Conservation (phyloP, 2,113 vertebrate genomes). For the Heterotilapia buettikoferi region DNA sequence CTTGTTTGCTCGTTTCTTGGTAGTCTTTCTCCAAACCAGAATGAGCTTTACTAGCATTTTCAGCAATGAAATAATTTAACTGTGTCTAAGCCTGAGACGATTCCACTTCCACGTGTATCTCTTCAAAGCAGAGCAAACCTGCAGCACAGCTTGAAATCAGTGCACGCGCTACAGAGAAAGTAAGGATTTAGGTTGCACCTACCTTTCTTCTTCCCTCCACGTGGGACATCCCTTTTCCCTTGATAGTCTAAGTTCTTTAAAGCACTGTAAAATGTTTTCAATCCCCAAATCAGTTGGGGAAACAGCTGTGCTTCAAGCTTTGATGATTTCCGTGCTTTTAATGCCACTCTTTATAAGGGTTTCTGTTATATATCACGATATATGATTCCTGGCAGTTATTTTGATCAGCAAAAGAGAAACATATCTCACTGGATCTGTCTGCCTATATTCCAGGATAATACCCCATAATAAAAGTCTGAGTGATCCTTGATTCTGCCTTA, state of each 20-base stretch:
- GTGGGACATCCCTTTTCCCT: neutral
- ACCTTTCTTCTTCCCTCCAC: neutral
- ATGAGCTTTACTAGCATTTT: neutral
- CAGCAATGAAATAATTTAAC: neutral
- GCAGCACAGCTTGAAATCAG: neutral
- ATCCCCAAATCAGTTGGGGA: neutral
- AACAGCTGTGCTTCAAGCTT: neutral
- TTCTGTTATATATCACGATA: neutral
- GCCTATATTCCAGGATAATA: neutral
- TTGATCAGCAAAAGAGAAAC: neutral
- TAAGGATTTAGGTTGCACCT: neutral
- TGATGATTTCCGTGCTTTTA: neutral
- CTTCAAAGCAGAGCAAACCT: neutral
- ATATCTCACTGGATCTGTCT: neutral
- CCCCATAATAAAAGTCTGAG: neutral
- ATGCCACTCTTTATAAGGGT: neutral
- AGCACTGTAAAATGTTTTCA: neutral
- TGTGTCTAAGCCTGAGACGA: neutral
- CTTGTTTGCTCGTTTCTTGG: neutral
- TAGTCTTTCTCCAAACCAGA: neutral
- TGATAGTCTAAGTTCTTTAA: neutral
- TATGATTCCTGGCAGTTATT: neutral
- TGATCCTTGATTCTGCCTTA: neutral
- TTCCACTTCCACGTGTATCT: neutral
- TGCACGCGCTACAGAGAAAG: neutral